Evolutionary conservation across 2,797 vertebrate genomes (phyloP), one percentile per base, ranked within the genome.

Genomic region (Thunnus albacares): DNA sequence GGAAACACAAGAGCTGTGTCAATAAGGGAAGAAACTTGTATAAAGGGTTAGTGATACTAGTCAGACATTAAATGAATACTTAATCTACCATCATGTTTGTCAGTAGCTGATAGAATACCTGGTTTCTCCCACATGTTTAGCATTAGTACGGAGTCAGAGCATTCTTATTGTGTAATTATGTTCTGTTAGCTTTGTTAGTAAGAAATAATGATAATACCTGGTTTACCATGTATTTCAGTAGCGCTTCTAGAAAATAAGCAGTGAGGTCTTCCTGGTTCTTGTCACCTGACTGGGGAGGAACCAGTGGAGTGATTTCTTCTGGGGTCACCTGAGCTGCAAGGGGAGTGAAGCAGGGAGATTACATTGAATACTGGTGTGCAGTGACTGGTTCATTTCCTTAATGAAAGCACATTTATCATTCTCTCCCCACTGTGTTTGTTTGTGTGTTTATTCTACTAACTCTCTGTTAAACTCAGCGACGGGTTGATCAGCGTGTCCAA

Each of bases 181-280:
- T 51, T n/a, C 64, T 81, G 81, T 90, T 90, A 91, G 82, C 35
- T 35, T 51, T 88, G 91, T 96, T 95, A 95, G 95, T 95, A 92
- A 90, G 92, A 72, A 92, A 85, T 26, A 49, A 58, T 83, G 81
- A 87, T 93, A 91, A 86, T 97, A 99, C 98, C 98, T 99, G 98
- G 96, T 98, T 99, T 96, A 99, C 98, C 96, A 99, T 98, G 88
- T 99, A 99, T 96, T 99, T 99, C 90, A 99, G 96, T 90, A 99
- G 95, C 73, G 98, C 98, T 95, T 99, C 98, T 79, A 99, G 94
- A 91, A 99, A 99, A 90, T 98, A 99, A 81, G 97, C 98, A 63
- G 97, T 99, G 83, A 98, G 97, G 92, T 99, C 98, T 90, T 99
- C 98, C 94, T 99, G 98, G 93, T 97, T 98, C 96, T 99, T 99